phyloP scores from a whole-genome alignment of 2,113 vertebrate species.

The Epinephelus lanceolatus region DNA sequence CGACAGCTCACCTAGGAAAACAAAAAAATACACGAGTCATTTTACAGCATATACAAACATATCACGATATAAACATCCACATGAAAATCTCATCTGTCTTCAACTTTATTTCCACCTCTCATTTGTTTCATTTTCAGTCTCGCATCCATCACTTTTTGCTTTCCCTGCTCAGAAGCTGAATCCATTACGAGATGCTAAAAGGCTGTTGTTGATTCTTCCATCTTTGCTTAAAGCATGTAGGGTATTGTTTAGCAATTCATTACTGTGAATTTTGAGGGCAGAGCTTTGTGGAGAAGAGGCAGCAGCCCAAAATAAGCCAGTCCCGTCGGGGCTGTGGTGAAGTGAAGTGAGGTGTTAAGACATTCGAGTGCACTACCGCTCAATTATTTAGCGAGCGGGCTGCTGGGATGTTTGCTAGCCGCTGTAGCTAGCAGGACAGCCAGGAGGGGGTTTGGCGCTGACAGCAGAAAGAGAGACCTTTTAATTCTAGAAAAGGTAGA shows the following conservation, averaged over 20 bases:
- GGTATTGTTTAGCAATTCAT: slow-evolving; percentile 10
- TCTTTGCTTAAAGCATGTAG: background rate
- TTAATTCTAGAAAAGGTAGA: background rate
- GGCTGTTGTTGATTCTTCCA: background rate
- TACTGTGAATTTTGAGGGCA: slow-evolving; percentile 19
- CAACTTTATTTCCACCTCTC: background rate
- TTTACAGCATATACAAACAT: background rate
- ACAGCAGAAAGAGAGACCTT: background rate
- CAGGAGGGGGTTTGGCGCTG: background rate
- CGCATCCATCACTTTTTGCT: background rate
- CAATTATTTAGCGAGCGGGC: slow-evolving; percentile 70
- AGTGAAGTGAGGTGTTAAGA: slow-evolving; percentile 70
- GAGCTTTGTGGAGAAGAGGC: slow-evolving; percentile 25
- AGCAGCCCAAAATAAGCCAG: slow-evolving; percentile 44
- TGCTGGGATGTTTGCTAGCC: slow-evolving; percentile 52
- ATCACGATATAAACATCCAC: background rate
- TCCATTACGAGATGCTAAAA: background rate
- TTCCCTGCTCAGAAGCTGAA: background rate
- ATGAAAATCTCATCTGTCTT: background rate
- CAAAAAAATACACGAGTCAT: background rate
- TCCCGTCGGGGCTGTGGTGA: slow-evolving; percentile 37
- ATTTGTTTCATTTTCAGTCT: background rate
- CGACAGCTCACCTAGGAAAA: slow-evolving; percentile 21
- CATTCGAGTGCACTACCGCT: slow-evolving; percentile 51
- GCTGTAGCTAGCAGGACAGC: slow-evolving; percentile 23